These are phyloP conservation scores for Rhyacichthys aspro DNA, from an alignment of 2,797 vertebrate genomes.

Conservation along the genomic window DNA sequence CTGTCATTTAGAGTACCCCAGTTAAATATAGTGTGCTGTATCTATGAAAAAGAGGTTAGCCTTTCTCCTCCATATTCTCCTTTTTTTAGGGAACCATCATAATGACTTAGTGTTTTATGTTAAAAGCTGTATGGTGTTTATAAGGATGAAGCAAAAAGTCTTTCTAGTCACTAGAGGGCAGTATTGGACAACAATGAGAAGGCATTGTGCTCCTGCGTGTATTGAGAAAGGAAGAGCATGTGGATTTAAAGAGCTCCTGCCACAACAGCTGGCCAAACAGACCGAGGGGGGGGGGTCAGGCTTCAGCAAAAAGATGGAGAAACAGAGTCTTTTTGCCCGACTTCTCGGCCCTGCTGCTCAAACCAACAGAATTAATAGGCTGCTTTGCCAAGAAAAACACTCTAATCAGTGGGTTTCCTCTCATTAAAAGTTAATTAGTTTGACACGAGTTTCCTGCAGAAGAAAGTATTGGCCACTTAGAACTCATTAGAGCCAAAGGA, in stretches of 20 bases:
- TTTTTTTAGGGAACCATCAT: no score
- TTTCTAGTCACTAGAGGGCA: conserved; percentile 70
- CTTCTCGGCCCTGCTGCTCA: conserved; percentile 73
- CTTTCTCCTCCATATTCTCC: no score
- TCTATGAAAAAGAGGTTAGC: no score
- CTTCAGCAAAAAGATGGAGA: conserved; percentile 23
- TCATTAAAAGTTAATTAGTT: conserved; percentile 91
- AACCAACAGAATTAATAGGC: conserved; percentile 86
- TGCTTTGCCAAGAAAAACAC: conserved; percentile 88
- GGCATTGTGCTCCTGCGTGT: conserved; percentile 12
- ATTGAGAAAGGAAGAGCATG: neutral
- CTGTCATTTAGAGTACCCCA: no score
- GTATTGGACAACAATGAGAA: conserved; percentile 57
- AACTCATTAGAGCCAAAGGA: conserved; percentile 84
- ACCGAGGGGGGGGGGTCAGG: conserved; percentile 59
- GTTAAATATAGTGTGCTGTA: no score
- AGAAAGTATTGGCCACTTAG: conserved; percentile 86
- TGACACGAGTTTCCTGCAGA: conserved; percentile 86
- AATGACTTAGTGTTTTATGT: no score
- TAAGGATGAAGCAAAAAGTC: neutral
- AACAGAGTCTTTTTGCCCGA: conserved; percentile 55
- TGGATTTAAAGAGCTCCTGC: conserved; percentile 34
- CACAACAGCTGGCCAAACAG: conserved; percentile 75
- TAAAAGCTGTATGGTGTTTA: no score
- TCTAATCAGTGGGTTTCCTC: conserved; percentile 90